These are phyloP conservation scores for Argyra leucocephala DNA, from an alignment of 2,888 invertebrate genomes.

Conservation along the genomic window DNA sequence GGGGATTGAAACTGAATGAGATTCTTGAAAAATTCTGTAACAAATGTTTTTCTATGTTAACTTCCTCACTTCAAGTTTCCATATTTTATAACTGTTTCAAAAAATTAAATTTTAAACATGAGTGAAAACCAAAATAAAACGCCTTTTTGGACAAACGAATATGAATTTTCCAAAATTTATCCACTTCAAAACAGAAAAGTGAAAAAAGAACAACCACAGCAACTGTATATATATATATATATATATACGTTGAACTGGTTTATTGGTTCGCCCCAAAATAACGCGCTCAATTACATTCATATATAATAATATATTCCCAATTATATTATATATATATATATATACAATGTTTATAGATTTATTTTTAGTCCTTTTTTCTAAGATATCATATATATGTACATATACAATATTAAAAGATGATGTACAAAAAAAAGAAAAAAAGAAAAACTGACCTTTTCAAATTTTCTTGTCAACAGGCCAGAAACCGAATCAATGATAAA, in stretches of 20 bases:
- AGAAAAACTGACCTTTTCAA: not conserved
- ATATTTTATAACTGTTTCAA: not conserved
- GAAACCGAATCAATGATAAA: too few species aligned
- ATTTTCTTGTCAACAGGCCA: not conserved
- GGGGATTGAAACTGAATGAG: too few species aligned
- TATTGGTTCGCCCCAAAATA: not conserved
- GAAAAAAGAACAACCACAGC: not conserved
- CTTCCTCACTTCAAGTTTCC: not conserved
- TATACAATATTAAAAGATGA: not conserved
- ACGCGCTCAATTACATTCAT: not conserved
- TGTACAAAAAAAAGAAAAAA: not conserved
- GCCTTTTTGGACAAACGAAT: not conserved
- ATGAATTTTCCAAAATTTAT: too few species aligned
- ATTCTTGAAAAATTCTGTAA: not conserved
- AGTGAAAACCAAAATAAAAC: not conserved
- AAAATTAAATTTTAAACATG: not conserved
- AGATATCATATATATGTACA: too few species aligned
- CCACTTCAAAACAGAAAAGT: not conserved
- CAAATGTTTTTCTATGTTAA: constrained; percentile 2
- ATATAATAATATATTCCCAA: too few species aligned
- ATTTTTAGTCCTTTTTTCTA: not conserved
- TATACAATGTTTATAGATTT: not conserved
- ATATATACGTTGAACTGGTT: not conserved
- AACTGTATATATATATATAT: too few species aligned
- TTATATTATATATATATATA: not conserved